Percentiles rank a stretch among this genome's conserved stretches.
Conservation (phyloP, 2,797 vertebrate species). For the Channallabes apus region DNA sequence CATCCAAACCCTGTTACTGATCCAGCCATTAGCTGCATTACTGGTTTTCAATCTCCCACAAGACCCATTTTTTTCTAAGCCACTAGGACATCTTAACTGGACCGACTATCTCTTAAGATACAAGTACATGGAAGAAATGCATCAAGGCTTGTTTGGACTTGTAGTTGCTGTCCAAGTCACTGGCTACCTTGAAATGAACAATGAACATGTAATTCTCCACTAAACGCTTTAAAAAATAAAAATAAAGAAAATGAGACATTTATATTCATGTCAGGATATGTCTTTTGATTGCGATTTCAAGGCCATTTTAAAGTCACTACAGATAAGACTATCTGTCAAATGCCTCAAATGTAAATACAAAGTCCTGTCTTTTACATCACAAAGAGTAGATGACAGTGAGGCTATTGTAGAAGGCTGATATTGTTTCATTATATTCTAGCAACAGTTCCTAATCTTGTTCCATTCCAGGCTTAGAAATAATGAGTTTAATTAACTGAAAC, state of each 20-base stretch:
- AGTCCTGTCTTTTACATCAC: background rate
- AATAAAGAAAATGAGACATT: background rate
- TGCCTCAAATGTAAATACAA: background rate
- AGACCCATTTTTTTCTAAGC: background rate
- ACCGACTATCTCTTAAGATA: background rate
- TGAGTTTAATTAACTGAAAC: background rate
- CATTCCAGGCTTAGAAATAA: background rate
- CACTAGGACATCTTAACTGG: background rate
- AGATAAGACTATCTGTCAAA: background rate
- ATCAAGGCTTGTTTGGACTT: background rate
- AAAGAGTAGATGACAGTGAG: background rate
- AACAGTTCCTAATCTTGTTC: background rate
- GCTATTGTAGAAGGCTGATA: background rate
- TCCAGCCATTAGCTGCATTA: background rate
- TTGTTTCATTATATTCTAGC: background rate
- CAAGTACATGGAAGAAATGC: background rate
- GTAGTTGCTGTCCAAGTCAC: background rate
- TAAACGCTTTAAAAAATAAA: background rate
- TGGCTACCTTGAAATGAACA: background rate
- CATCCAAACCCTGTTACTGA: background rate
- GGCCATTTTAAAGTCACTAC: background rate
- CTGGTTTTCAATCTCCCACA: background rate
- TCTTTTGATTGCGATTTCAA: background rate
- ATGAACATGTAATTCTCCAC: background rate
- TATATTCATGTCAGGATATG: background rate